Evolutionary conservation across 2,888 invertebrate species (phyloP).

Genomic region (Eristalinus aeneus): DNA sequence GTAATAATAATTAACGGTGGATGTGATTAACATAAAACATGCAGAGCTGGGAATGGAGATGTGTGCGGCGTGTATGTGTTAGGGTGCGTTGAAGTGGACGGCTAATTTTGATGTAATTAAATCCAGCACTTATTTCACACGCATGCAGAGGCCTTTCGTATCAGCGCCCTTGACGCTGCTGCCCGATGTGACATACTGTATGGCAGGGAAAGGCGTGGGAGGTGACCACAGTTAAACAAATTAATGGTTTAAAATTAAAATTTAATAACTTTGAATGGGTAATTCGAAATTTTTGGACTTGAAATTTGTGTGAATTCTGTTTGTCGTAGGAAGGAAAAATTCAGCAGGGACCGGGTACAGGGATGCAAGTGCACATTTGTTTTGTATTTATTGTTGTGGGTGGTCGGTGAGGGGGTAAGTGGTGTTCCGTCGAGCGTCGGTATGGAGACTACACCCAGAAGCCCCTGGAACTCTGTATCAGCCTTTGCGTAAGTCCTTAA

Average conservation of each 20-base stretch:
- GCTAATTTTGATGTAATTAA: slow-evolving; percentile 34
- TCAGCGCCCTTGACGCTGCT: not conserved
- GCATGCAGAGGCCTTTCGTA: not conserved
- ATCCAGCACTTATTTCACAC: slow-evolving; percentile 15
- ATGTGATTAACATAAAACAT: slow-evolving; percentile 59
- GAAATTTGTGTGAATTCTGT: too few relatives aligned
- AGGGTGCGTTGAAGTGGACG: slow-evolving; percentile 4
- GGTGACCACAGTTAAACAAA: not conserved
- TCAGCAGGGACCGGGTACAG: too few relatives aligned
- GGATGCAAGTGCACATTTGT: too few relatives aligned
- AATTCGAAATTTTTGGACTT: too few relatives aligned
- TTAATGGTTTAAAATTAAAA: not conserved
- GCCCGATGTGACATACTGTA: not conserved
- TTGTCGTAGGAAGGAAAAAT: too few relatives aligned
- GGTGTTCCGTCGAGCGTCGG: too few relatives aligned
- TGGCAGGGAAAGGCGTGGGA: not conserved
- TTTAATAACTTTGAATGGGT: not conserved
- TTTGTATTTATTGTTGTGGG: too few relatives aligned
- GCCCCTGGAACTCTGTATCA: too few relatives aligned
- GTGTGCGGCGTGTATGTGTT: not conserved
- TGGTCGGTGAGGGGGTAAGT: too few relatives aligned
- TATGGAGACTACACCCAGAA: too few relatives aligned
- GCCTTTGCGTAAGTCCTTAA: too few relatives aligned
- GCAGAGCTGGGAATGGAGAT: not conserved
- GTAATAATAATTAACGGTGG: slow-evolving; percentile 63